phyloP scores from a whole-genome alignment of 2,888 invertebrate species.

The Cremastinae sp. region DNA sequence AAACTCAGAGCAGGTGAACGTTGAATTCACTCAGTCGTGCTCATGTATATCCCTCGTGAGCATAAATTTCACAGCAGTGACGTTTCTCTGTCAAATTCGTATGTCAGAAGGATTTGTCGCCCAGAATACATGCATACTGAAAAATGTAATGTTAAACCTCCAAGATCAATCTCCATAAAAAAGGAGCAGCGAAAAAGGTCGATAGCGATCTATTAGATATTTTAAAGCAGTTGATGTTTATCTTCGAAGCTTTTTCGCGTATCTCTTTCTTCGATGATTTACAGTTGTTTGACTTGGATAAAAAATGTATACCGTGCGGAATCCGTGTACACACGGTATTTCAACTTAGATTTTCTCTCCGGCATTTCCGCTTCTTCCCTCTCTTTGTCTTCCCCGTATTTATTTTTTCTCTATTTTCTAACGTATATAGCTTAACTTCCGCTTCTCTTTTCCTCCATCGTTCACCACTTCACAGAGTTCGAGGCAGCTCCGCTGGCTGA shows the following conservation, averaged over 20 bases:
- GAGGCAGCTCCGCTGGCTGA: conserved; percentile 34
- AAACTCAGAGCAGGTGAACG: conserved; percentile 24
- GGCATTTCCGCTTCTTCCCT: neutral
- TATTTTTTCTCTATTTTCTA: neutral
- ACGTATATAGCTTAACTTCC: neutral
- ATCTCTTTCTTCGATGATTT: conserved; percentile 22
- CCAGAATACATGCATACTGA: neutral
- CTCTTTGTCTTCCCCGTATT: conserved; percentile 1
- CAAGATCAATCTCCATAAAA: too few relatives aligned
- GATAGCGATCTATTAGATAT: too few relatives aligned
- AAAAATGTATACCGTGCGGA: conserved; percentile 44
- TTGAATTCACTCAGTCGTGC: conserved; percentile 39
- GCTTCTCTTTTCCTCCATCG: conserved; percentile 22
- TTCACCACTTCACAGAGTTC: conserved; percentile 39
- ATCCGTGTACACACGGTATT: conserved; percentile 22
- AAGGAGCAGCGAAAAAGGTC: too few relatives aligned
- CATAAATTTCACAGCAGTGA: conserved; percentile 51
- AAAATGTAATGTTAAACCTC: too few relatives aligned
- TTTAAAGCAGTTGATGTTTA: neutral
- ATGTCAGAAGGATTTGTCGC: neutral
- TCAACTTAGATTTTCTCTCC: conserved; percentile 4
- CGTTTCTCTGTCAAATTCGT: conserved; percentile 34
- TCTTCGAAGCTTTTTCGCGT: conserved; percentile 26
- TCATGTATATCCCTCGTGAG: conserved; percentile 33
- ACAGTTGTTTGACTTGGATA: conserved; percentile 45